Evolutionary conservation across 2,888 invertebrate species (phyloP).

Genomic region (Lissocephala sabroskyi): DNA sequence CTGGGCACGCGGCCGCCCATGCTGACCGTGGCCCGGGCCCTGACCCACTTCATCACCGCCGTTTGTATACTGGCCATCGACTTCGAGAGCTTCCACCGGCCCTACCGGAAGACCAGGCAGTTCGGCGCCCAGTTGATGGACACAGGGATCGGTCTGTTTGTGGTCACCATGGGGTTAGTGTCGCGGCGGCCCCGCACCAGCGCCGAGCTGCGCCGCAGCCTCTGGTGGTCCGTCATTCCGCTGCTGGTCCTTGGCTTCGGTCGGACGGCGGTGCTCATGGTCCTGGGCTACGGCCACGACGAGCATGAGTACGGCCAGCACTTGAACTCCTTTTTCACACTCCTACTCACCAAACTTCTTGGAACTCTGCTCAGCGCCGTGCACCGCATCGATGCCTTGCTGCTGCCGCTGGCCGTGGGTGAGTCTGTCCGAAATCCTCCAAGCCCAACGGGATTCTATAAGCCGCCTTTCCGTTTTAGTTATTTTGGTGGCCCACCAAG

Average conservation of each 20-base stretch:
- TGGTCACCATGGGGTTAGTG: conserved; percentile 86
- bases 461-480: conserved; percentile 45
- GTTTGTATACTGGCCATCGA: conserved; percentile 95
- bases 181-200: conserved; percentile 73
- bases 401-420: conserved; percentile 72
- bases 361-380: conserved; percentile 74
- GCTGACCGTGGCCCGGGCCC: conserved; percentile 80
- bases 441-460: background rate
- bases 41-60: conserved; percentile 82
- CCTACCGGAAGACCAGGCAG: conserved; percentile 89
- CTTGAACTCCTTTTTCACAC: conserved; percentile 98
- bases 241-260: conserved; percentile 77
- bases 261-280: conserved; percentile 77
- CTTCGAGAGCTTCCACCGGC: conserved; percentile 88
- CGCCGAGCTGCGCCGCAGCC: conserved; percentile 41
- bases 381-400: conserved; percentile 37
- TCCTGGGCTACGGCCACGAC: conserved; percentile 88
- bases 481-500: conserved; percentile 79
- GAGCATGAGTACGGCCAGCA: conserved; percentile 96
- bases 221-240: conserved; percentile 67
- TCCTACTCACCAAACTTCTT: conserved; percentile 86
- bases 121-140: conserved; percentile 96
- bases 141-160: conserved; percentile 91
- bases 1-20: conserved; percentile 66
- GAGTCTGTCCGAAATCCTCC: conserved; percentile 13